A percentile compares a stretch with the other conserved stretches of the same genome.
phyloP scores from a whole-genome alignment of 2,113 vertebrate genomes.

The mouse (Mus musculus) region DNA sequence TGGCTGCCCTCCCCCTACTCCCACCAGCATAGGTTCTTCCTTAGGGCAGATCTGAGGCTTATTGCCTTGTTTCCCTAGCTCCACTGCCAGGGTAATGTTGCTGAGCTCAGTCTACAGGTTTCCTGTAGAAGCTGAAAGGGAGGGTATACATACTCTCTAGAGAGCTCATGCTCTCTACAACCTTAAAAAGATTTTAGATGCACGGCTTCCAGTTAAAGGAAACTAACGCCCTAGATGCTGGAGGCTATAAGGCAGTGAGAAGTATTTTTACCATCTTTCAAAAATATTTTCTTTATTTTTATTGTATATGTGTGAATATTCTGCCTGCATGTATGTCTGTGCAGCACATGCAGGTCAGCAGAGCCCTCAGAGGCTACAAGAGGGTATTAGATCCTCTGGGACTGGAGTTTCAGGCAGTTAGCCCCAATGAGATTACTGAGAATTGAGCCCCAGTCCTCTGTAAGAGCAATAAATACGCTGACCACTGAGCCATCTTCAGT shows the following conservation, averaged over 20 bases:
- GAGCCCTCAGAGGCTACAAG: neutral
- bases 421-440: neutral
- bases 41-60: neutral
- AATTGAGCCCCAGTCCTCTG: neutral
- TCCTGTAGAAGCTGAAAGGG: neutral
- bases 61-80: neutral
- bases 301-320: neutral
- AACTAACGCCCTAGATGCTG: neutral
- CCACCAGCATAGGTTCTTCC: neutral
- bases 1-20: neutral
- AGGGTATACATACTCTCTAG: neutral
- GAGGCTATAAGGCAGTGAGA: neutral
- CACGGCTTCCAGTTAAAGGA: neutral
- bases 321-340: neutral
- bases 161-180: conserved; percentile 27
- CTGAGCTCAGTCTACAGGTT: neutral
- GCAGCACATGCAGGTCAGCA: neutral
- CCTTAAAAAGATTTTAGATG: conserved; percentile 30
- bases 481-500: neutral
- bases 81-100: neutral
- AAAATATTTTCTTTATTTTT: neutral
- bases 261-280: neutral
- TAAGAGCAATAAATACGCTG: neutral
- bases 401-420: neutral
- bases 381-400: neutral